Evolutionary conservation across 2,888 invertebrate species (phyloP).

Genomic region (Monochamus alternatus): DNA sequence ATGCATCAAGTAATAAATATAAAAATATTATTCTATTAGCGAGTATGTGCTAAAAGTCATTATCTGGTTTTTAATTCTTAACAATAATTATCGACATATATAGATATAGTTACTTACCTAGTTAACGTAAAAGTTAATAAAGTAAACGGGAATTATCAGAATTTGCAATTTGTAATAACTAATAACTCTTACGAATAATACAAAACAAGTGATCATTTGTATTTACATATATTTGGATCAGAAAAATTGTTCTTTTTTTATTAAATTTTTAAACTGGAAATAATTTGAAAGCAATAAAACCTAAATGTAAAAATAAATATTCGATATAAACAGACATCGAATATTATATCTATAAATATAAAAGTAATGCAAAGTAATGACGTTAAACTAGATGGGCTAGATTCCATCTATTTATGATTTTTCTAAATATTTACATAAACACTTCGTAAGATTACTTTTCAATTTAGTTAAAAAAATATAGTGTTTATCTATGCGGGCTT

Average conservation of each 20-base stretch:
- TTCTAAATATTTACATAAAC: conserved; percentile 29
- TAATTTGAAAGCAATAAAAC: background rate
- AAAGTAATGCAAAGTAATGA: conserved; percentile 5
- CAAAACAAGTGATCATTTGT: too few relatives aligned
- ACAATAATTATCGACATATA: background rate
- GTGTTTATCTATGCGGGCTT: background rate
- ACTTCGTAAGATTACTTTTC: conserved; percentile 22
- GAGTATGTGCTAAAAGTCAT: too few relatives aligned
- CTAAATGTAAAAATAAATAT: conserved; percentile 19
- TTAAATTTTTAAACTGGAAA: too few relatives aligned
- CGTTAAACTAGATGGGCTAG: conserved; percentile 27
- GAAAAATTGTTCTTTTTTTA: too few relatives aligned
- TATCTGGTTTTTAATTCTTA: background rate
- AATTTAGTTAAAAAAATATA: conserved; percentile 2
- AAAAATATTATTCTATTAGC: conserved; percentile 9
- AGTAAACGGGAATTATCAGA: too few relatives aligned
- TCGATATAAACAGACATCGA: conserved; percentile 4
- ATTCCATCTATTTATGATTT: conserved; percentile 27
- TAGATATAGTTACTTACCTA: background rate
- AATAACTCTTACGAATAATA: too few relatives aligned
- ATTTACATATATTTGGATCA: too few relatives aligned
- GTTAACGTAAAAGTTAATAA: background rate
- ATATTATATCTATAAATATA: conserved; percentile 1
- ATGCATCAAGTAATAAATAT: conserved; percentile 15
- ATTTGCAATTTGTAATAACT: too few relatives aligned